Percentiles rank a stretch among this genome's conserved stretches.
phyloP scores from a whole-genome alignment of 2,797 vertebrate species.

The Spheniscus humboldti region DNA sequence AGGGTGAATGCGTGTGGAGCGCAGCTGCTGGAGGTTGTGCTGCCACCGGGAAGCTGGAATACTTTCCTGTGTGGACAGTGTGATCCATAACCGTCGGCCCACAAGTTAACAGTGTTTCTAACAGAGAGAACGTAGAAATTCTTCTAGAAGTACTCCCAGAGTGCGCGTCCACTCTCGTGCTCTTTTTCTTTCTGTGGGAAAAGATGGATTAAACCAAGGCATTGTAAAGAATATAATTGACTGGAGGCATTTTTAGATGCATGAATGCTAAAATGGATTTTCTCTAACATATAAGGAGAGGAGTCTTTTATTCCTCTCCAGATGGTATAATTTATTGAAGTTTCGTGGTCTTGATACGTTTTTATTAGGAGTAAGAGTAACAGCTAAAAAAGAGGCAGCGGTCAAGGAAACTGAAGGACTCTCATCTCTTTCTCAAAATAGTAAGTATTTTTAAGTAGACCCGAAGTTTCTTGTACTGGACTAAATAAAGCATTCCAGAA shows the following conservation, averaged over 20 bases:
- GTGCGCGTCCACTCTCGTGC: rapidly evolving
- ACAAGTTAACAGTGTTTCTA: background rate
- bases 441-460: conserved; percentile 43
- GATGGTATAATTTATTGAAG: background rate
- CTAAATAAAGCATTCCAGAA: conserved; percentile 50
- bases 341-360: background rate
- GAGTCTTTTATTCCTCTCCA: background rate
- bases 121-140: background rate
- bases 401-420: background rate
- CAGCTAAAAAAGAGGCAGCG: background rate
- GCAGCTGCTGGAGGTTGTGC: conserved; percentile 23
- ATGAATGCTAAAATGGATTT: background rate
- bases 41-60: background rate
- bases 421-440: conserved; percentile 41
- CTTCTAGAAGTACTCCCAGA: background rate
- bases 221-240: background rate
- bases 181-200: conserved; percentile 21
- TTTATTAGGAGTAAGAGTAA: conserved; percentile 12
- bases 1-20: background rate
- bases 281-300: background rate
- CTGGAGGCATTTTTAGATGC: conserved; percentile 13
- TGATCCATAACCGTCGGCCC: background rate
- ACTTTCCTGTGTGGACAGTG: background rate
- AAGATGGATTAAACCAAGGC: background rate
- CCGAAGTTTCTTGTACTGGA: background rate